Percentiles rank a stretch among this genome's conserved stretches.
Conservation (phyloP, 1,140 invertebrate genomes). For the Panagrolaimus sp. region DNA sequence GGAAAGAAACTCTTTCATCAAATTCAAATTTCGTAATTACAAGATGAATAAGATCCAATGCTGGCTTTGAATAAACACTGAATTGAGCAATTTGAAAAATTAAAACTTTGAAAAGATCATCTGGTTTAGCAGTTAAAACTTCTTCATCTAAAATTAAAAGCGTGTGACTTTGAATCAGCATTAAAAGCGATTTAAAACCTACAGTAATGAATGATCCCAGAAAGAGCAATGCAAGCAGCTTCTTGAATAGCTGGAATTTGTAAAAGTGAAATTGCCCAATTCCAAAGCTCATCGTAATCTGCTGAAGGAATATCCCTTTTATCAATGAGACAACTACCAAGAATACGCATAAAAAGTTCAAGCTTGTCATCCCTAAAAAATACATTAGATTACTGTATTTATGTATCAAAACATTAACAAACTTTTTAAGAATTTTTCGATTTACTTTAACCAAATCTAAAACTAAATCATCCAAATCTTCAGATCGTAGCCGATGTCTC, state of each 20-base stretch:
- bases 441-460: background rate
- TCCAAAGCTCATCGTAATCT: slow-evolving; percentile 5
- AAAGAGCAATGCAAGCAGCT: background rate
- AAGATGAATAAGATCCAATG: background rate
- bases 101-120: background rate
- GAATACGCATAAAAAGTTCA: background rate
- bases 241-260: background rate
- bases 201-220: background rate
- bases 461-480: background rate
- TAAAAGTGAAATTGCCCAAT: background rate
- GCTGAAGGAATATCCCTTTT: background rate
- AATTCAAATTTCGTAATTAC: slow-evolving; percentile 7
- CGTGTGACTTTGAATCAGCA: background rate
- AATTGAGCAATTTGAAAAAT: slow-evolving; percentile 12
- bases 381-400: no score
- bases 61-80: background rate
- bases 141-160: background rate
- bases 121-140: background rate
- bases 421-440: background rate
- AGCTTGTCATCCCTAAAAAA: background rate
- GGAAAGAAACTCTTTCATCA: background rate
- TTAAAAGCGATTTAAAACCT: background rate
- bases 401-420: no score
- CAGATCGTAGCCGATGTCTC: background rate
- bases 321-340: background rate